Conservation (phyloP, 1,140 invertebrate species). For the Branchinecta lynchi region DNA sequence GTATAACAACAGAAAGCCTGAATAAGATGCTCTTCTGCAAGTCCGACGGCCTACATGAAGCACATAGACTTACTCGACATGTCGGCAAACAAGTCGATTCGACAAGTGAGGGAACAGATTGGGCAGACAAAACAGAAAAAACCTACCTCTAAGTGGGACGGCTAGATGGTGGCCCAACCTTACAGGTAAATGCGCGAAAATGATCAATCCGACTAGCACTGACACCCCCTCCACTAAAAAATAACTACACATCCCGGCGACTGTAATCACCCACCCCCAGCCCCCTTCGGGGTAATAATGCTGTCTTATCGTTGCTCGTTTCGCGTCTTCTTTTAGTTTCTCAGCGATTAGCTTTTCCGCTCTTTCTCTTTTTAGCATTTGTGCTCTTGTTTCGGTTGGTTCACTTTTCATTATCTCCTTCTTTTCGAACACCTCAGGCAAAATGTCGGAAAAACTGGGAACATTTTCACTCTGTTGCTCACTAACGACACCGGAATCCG, state of each 20-base stretch:
- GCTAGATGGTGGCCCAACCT: background rate
- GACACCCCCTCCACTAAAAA: constrained; percentile 2
- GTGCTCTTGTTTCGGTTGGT: background rate
- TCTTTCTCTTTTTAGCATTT: background rate
- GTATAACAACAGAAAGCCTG: too few species aligned
- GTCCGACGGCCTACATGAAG: too few species aligned
- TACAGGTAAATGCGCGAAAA: background rate
- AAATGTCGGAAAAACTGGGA: background rate
- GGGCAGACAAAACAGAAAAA: background rate
- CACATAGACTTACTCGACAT: too few species aligned
- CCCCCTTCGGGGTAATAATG: constrained; percentile 56
- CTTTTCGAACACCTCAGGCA: background rate
- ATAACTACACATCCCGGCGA: constrained; percentile 34
- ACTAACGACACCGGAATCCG: background rate
- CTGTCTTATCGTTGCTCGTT: constrained; percentile 42
- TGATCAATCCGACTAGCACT: background rate
- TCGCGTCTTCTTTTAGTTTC: constrained; percentile 19
- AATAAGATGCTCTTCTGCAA: too few species aligned
- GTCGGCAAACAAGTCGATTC: too few species aligned
- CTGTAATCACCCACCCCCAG: constrained; percentile 52
- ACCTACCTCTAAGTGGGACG: background rate
- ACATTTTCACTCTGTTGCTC: background rate
- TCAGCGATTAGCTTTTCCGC: background rate
- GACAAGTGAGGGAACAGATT: too few species aligned
- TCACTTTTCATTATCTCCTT: background rate